Evolutionary conservation across 2,113 vertebrate species (phyloP).

Genomic region (Cololabis saira): DNA sequence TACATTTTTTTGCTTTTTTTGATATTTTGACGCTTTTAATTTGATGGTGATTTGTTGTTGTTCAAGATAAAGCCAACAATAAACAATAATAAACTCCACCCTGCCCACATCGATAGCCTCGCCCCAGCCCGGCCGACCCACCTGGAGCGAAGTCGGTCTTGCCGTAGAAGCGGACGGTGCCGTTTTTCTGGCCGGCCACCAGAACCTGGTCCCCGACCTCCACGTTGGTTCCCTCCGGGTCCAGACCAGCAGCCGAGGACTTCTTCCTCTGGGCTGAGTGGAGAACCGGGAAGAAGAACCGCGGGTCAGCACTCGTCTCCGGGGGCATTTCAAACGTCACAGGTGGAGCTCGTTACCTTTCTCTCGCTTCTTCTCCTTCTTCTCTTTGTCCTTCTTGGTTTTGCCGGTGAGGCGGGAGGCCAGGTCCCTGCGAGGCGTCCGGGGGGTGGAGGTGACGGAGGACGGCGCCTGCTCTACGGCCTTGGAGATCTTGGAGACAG

Average conservation of each 20-base stretch:
- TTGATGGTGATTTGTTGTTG: too few species aligned
- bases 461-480: slow-evolving; percentile 82
- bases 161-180: slow-evolving; percentile 88
- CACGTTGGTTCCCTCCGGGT: slow-evolving; percentile 87
- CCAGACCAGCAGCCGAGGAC: slow-evolving; percentile 82
- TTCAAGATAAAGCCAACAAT: too few species aligned
- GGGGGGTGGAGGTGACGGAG: slow-evolving; percentile 88
- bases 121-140: too few species aligned
- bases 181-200: slow-evolving; percentile 91
- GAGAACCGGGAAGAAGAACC: not conserved
- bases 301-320: too few species aligned
- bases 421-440: slow-evolving; percentile 89
- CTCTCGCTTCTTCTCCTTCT: slow-evolving; percentile 76
- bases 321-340: not conserved
- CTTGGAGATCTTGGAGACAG: slow-evolving; percentile 91
- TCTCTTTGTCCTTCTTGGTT: slow-evolving; percentile 89
- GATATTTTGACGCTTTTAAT: too few species aligned
- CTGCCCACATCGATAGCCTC: too few species aligned
- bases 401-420: slow-evolving; percentile 86
- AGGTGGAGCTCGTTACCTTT: slow-evolving; percentile 33
- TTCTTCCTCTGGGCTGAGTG: slow-evolving; percentile 85
- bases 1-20: too few species aligned
- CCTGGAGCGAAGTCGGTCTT: slow-evolving; percentile 94
- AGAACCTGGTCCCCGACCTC: slow-evolving; percentile 91
- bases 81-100: too few species aligned